These are phyloP conservation scores for Caenorhabditis tropicalis DNA, from an alignment of 1,140 invertebrate genomes.

Conservation along the genomic window DNA sequence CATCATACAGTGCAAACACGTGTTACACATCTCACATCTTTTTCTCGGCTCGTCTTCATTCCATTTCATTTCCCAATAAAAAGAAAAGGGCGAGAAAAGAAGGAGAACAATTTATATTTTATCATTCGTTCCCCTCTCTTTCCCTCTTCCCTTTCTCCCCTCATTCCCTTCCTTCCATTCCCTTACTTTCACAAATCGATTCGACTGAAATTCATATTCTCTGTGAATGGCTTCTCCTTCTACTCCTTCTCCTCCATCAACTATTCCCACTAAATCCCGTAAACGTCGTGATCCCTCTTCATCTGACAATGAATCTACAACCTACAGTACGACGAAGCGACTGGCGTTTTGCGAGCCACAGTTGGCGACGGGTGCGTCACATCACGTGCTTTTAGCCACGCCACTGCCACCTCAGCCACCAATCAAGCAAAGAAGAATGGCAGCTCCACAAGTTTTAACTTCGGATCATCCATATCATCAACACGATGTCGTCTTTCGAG, in stretches of 20 bases:
- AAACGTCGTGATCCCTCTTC: background rate
- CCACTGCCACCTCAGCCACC: slow-evolving; percentile 29
- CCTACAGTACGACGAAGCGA: slow-evolving; percentile 41
- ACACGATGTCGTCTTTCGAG: background rate
- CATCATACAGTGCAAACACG: background rate
- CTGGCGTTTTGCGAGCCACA: slow-evolving; percentile 40
- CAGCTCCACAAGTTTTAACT: background rate
- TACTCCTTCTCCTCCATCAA: background rate
- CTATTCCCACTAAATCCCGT: background rate
- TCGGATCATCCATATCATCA: slow-evolving; percentile 19
- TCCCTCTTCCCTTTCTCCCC: background rate
- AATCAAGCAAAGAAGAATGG: slow-evolving; percentile 32
- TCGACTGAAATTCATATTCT: background rate
- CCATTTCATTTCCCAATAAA: background rate
- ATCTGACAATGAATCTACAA: background rate
- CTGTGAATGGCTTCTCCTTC: background rate
- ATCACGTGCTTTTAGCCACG: slow-evolving; percentile 42
- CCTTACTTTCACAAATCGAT: background rate
- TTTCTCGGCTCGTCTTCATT: background rate
- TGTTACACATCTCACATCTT: background rate
- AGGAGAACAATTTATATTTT: slow-evolving; percentile 18
- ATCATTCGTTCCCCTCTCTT: background rate
- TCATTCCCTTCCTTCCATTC: background rate
- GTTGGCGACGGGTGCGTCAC: slow-evolving; percentile 39
- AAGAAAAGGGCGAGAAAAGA: background rate